Evolutionary conservation across 2,888 invertebrate species (phyloP).

Genomic region (Lydus trimaculatus): DNA sequence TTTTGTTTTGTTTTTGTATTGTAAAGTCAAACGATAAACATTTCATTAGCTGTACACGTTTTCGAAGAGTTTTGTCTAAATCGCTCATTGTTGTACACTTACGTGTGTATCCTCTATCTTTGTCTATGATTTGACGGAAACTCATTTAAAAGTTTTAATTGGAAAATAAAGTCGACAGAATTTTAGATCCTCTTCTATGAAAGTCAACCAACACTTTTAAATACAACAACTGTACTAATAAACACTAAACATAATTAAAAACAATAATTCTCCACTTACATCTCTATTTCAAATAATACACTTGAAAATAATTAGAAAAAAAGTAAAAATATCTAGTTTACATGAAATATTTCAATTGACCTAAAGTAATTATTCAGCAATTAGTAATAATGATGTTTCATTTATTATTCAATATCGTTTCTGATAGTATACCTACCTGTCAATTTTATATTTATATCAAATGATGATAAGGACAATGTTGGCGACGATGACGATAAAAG

Average conservation of each 20-base stretch:
- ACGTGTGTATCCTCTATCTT: background rate
- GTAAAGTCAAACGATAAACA: background rate
- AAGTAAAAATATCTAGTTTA: no score
- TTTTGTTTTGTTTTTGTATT: no score
- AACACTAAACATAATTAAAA: background rate
- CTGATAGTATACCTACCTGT: background rate
- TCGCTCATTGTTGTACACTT: background rate
- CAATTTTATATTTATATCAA: background rate
- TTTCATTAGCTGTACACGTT: background rate
- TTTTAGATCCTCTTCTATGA: background rate
- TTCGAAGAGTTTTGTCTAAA: background rate
- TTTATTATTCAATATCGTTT: background rate
- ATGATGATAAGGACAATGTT: background rate
- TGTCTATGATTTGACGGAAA: background rate
- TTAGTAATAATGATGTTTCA: background rate
- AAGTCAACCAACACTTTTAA: background rate
- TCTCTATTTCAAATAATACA: background rate
- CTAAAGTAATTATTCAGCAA: background rate
- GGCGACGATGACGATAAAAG: background rate
- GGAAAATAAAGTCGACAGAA: constrained; percentile 1
- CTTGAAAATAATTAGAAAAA: no score
- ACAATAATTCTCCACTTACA: background rate
- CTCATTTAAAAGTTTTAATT: constrained; percentile 9
- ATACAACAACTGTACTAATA: background rate
- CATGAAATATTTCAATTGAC: no score